Evolutionary conservation across 2,888 invertebrate genomes (phyloP), one percentile per base, ranked within the genome.

Genomic region (Coelopa pilipes): DNA sequence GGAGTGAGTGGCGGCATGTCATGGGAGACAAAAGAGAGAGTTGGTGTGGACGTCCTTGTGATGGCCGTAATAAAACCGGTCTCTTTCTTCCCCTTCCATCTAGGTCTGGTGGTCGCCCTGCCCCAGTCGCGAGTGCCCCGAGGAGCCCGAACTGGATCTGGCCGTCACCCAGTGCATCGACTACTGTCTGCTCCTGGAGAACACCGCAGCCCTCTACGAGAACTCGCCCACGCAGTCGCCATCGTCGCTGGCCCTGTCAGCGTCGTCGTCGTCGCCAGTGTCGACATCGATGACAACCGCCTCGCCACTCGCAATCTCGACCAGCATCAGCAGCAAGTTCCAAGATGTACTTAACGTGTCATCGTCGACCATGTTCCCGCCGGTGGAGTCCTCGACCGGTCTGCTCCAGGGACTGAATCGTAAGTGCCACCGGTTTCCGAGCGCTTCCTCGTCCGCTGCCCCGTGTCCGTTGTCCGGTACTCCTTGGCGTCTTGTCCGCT

Each of bases 41-140:
- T 9, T 59, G 19, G 21, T 19, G 57, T 59, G 19, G 21, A 24
- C 34, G 4, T 62, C 21, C 15, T n/a, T 24, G 12, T 34, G 10
- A 34, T 62, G 21, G 57, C 21, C 21, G 21, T 62, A 19, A 59
- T 10, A 19, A 21, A 21, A 0, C 0, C 11, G 7, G 10, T 19
- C 9, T 59, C 11, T 59, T 12, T 62, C 15, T 62, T 62, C 13
- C 24, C 13, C 7, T 4, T 71, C 9, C 7, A 34, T 71, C 9
- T 62, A 92, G 92, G 92, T 94, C 50, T 94, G 94, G 94, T 94
- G 94, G 94, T 93, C 93, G 82, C 94, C 94, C 0, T 94, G 94
- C 81, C 93, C 93, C 0, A 93, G 93, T 80, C 89, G 93, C 76
- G 93, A 93, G 86, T 94, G 94, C 83, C 94, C 94, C 0, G 93